Conservation (phyloP, 2,797 vertebrate species). For the Discoglossus pictus region DNA sequence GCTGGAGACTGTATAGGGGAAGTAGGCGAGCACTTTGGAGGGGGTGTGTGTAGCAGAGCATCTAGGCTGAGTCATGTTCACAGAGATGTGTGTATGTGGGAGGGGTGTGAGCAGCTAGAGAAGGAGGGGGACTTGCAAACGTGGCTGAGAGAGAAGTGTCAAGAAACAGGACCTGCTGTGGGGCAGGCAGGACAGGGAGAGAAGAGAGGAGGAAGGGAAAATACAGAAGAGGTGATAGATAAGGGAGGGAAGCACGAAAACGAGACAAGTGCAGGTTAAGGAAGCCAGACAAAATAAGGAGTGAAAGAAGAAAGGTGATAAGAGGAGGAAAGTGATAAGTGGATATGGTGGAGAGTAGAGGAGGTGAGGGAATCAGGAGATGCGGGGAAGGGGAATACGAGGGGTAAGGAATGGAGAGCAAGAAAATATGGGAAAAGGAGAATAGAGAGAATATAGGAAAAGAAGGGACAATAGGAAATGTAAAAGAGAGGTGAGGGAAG, state of each 20-base stretch:
- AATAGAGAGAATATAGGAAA: conserved; percentile 5
- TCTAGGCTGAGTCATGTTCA: conserved; percentile 39
- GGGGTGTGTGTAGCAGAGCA: conserved; percentile 11
- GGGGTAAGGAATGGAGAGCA: too few species aligned
- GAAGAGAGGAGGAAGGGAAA: conserved; percentile 53
- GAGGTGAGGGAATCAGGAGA: too few species aligned
- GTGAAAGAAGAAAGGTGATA: background rate
- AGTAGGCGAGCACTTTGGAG: too few species aligned
- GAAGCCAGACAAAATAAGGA: background rate
- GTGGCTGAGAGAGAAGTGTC: conserved; percentile 37
- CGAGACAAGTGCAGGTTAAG: background rate
- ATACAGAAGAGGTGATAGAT: conserved; percentile 1
- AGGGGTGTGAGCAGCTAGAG: conserved; percentile 33
- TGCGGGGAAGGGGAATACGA: too few species aligned
- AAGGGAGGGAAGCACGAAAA: background rate
- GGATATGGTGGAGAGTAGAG: too few species aligned
- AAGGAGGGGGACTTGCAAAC: conserved; percentile 52
- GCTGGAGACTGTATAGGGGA: too few species aligned
- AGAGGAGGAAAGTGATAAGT: background rate
- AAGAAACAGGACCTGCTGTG: conserved; percentile 39
- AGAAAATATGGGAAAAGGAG: too few species aligned
- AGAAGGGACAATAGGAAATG: background rate
- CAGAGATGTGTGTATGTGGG: conserved; percentile 29
- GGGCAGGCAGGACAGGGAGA: conserved; percentile 47
- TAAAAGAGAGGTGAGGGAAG: too few species aligned